Percentiles rank a stretch among this genome's conserved stretches.
phyloP scores from a whole-genome alignment of 2,888 invertebrate genomes.

The Lithophane leautieri region DNA sequence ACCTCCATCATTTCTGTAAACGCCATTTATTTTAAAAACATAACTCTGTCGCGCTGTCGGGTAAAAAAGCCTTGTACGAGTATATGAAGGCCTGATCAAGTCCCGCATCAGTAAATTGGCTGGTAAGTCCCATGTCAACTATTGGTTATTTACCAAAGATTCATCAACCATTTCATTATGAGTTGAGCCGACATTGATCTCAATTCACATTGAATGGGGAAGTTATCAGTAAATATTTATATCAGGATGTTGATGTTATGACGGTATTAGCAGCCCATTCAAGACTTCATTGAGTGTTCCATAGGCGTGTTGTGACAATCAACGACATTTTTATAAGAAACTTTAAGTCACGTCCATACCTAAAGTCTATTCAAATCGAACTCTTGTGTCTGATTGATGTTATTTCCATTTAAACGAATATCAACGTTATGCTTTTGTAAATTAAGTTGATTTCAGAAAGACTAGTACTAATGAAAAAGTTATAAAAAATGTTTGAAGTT shows the following conservation, averaged over 20 bases:
- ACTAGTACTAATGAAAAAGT: no score
- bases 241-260: conserved; percentile 11
- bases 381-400: no score
- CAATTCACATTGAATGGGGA: not conserved
- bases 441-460: no score
- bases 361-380: no score
- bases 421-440: no score
- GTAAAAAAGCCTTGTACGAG: not conserved
- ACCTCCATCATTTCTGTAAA: not conserved
- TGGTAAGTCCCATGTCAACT: not conserved
- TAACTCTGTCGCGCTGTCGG: not conserved
- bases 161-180: conserved; percentile 16
- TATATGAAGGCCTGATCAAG: not conserved
- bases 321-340: no score
- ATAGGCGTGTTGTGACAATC: no score
- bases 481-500: no score
- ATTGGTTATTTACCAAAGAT: not conserved
- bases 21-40: not conserved
- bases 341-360: no score
- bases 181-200: conserved; percentile 3
- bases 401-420: no score
- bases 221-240: conserved; percentile 30
- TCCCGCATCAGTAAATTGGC: not conserved
- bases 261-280: not conserved
- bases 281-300: not conserved